Evolutionary conservation across 2,113 vertebrate genomes (phyloP).

Genomic region (Peromyscus californicus): DNA sequence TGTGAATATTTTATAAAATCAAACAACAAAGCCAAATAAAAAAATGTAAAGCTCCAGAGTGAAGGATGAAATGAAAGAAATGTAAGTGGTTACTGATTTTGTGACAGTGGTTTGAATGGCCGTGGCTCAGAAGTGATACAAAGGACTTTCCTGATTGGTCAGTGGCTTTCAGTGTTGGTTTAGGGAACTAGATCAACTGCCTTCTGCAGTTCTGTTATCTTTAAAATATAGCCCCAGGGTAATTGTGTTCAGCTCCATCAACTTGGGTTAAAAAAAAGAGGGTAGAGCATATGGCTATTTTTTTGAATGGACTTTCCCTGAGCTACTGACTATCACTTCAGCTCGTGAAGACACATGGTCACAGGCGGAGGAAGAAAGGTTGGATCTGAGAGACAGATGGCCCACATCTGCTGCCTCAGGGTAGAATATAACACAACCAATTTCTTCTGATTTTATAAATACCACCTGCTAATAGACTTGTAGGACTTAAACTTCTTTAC

Average conservation of each 20-base stretch:
- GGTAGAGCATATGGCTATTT: not conserved
- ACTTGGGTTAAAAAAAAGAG: not conserved
- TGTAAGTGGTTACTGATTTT: not conserved
- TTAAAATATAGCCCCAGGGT: not conserved
- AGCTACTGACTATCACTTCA: not conserved
- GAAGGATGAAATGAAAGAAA: not conserved
- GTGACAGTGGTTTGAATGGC: not conserved
- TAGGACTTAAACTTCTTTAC: constrained; percentile 7
- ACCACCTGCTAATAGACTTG: not conserved
- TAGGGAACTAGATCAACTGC: not conserved
- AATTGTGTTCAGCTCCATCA: constrained; percentile 28
- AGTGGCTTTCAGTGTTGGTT: not conserved
- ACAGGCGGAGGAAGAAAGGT: not conserved
- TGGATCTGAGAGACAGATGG: not conserved
- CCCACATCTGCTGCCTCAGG: not conserved
- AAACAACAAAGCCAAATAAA: not conserved
- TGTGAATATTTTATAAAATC: not conserved
- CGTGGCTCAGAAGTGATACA: not conserved
- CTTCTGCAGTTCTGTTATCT: not conserved
- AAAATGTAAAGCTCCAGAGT: not conserved
- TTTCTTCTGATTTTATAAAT: not conserved
- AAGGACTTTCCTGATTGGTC: not conserved
- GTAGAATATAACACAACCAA: not conserved
- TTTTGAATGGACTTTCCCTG: not conserved
- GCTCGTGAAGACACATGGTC: not conserved